Evolutionary conservation across 2,113 vertebrate species (phyloP).

Genomic region (Phalacrocorax pelagicus): DNA sequence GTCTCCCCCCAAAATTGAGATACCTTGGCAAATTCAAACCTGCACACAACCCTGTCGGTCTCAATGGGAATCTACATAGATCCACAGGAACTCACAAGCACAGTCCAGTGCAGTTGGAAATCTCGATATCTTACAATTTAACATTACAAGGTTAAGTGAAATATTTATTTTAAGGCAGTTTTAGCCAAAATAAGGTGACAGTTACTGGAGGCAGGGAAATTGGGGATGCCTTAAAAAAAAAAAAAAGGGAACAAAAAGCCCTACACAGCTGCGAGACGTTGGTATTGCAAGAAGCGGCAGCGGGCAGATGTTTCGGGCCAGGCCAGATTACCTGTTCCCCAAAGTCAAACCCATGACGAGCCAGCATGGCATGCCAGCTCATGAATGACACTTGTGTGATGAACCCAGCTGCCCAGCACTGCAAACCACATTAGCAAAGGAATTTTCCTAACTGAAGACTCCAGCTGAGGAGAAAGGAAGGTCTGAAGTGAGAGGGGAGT

Average conservation of each 20-base stretch:
- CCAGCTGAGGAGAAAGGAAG: background rate
- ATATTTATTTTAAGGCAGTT: background rate
- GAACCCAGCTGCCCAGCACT: background rate
- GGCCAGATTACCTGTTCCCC: background rate
- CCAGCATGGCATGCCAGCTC: background rate
- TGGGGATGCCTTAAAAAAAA: background rate
- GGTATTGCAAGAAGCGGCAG: background rate
- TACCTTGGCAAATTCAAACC: background rate
- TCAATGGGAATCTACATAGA: background rate
- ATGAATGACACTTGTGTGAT: conserved; percentile 21
- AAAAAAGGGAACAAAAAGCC: background rate
- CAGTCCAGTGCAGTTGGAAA: fast-evolving
- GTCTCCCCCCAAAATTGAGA: background rate
- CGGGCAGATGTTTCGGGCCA: background rate
- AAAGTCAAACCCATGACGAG: background rate
- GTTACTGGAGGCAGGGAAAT: background rate
- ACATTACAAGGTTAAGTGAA: background rate
- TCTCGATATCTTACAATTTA: fast-evolving
- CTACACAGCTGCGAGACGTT: fast-evolving
- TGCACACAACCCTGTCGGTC: background rate
- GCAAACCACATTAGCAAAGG: background rate
- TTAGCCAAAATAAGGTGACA: background rate
- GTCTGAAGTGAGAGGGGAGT: background rate
- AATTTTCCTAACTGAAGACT: background rate
- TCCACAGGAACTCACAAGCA: fast-evolving